phyloP scores from a whole-genome alignment of 2,888 invertebrate genomes.

The Sarcophaga subvicina region DNA sequence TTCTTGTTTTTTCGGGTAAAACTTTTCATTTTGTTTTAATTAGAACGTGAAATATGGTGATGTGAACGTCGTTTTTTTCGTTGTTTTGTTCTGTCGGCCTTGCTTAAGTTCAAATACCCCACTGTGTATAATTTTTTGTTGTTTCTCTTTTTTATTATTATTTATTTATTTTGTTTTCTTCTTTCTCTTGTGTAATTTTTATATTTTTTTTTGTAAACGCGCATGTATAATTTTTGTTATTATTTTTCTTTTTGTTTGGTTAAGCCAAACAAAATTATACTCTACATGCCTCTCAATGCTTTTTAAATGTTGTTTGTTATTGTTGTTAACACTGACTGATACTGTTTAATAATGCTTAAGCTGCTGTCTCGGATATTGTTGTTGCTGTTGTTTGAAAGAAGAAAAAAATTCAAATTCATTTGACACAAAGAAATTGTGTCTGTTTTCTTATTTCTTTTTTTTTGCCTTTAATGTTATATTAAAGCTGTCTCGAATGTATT shows the following conservation, averaged over 20 bases:
- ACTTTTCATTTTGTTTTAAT: slow-evolving; percentile 67
- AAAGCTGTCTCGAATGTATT: slow-evolving; percentile 44
- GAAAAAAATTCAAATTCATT: slow-evolving; percentile 35
- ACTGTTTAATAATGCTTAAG: neutral
- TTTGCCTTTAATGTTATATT: slow-evolving; percentile 36
- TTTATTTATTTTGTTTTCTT: neutral
- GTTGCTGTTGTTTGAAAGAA: slow-evolving; percentile 1
- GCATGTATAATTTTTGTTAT: slow-evolving; percentile 57
- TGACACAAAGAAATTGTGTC: slow-evolving; percentile 62
- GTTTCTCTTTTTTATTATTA: slow-evolving; percentile 24
- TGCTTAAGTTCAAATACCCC: slow-evolving; percentile 68
- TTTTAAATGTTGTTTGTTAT: slow-evolving; percentile 30
- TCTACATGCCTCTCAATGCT: neutral
- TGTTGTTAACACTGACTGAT: slow-evolving; percentile 18
- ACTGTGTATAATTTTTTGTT: slow-evolving; percentile 41
- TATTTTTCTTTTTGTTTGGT: slow-evolving; percentile 33
- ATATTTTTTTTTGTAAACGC: slow-evolving; percentile 42
- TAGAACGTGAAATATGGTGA: slow-evolving; percentile 65
- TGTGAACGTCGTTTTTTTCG: slow-evolving; percentile 8
- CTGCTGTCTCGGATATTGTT: neutral
- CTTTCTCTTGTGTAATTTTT: slow-evolving; percentile 24
- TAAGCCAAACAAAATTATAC: slow-evolving; percentile 12
- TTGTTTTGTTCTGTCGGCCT: slow-evolving; percentile 57
- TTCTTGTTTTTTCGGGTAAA: slow-evolving; percentile 54
- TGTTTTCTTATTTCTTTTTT: slow-evolving; percentile 18